phyloP scores from a whole-genome alignment of 2,888 invertebrate genomes.

The Mythimna lalbum region DNA sequence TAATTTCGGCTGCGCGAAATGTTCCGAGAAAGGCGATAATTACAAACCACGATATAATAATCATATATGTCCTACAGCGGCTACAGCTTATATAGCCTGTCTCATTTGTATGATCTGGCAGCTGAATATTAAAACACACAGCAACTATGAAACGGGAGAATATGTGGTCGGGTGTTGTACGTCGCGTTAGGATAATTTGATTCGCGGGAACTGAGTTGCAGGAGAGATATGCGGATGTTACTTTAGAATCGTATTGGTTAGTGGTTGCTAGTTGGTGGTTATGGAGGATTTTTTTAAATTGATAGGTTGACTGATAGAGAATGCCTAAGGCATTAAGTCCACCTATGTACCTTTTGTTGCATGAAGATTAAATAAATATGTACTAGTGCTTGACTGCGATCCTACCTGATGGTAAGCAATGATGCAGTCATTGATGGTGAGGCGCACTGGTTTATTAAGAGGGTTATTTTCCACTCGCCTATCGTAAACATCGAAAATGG shows the following conservation, averaged over 20 bases:
- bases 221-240: not conserved
- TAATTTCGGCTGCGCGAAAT: slow-evolving; percentile 44
- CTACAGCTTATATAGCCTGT: slow-evolving; percentile 5
- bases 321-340: no score
- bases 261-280: not conserved
- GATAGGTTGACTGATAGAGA: no score
- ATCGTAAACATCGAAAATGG: no score
- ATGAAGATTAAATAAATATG: no score
- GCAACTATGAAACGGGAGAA: slow-evolving; percentile 11
- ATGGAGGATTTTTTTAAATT: not conserved
- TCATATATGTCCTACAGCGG: not conserved
- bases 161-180: slow-evolving; percentile 2
- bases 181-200: slow-evolving; percentile 32
- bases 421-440: no score
- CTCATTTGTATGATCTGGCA: slow-evolving; percentile 31
- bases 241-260: slow-evolving; percentile 1
- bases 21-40: slow-evolving; percentile 47
- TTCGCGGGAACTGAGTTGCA: slow-evolving; percentile 11
- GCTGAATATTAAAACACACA: slow-evolving; percentile 30
- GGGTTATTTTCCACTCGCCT: no score
- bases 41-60: slow-evolving; percentile 25
- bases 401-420: no score
- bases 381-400: no score
- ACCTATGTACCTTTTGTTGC: no score
- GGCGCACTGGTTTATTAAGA: no score